Evolutionary conservation across 2,888 invertebrate genomes (phyloP), one percentile per base, ranked within the genome.

Genomic region (Sarcophaga carnaria): DNA sequence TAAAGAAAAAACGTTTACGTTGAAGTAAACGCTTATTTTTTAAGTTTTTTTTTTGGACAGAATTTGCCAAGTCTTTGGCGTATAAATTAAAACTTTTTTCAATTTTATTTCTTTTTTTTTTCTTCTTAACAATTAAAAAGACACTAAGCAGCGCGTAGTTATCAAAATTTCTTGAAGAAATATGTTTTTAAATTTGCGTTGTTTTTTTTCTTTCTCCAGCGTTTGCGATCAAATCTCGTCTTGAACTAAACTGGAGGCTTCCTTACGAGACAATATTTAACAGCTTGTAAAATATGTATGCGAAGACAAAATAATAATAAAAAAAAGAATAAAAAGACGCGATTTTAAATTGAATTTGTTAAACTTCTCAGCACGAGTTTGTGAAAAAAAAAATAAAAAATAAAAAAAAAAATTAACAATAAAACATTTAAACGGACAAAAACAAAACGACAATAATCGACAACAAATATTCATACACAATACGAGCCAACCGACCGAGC

Each of bases 201-300:
- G 1, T 14, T 54, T 54, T 49, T 17, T 54, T 3, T 54, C 3
- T 54, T 17, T 54, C 17, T 54, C 17, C 17, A 54, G 17, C 82
- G 81, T 70, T 74, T 80, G 14, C 83, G 80, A 89, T 89, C 90
- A 85, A 91, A 91, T 90, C 91, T 90, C 89, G 90, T 90, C 90
- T 89, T 91, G 90, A 90, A 92, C 92, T 92, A 90, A 92, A 92
- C 90, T 90, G 89, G 90, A 88, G 89, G 89, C 90, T 91, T 90
- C 91, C 90, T 91, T 91, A 90, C 90, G 91, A 91, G 91, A 90
- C 90, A 91, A 91, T 91, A 91, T 92, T 92, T 92, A 90, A 92
- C 91, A 90, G 83, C 72, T 83, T 83, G 72, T 72, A 83, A 83
- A 82, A 74, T 17, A 54, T 17, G 17, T 12, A 54, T 54, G 17